Evolutionary conservation across 2,888 invertebrate species (phyloP), one percentile per base, ranked within the genome.

Genomic region (Tortricodes alternella): DNA sequence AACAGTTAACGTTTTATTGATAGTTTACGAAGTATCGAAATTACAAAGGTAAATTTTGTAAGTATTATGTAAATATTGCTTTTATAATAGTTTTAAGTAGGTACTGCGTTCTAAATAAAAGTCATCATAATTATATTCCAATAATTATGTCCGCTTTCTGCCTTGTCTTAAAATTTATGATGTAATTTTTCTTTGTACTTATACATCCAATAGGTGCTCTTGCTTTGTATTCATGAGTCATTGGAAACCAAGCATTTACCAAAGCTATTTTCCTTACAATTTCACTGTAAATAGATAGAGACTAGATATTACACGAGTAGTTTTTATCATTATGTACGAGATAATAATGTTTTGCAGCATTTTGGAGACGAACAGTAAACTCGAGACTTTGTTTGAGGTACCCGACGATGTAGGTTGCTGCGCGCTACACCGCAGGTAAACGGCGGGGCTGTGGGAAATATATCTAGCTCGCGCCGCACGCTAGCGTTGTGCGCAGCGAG

Each of bases 371-470:
- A 74, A 72, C 70, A 75, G 75, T 80, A 80, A 78, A 80, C 79
- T 79, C 66, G 70, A 76, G 76, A 79, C 76, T 77, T 85, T 88
- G 84, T 86, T 81, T 76, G 76, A 78, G 56, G 56, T 44, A 80
- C 78, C 78, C 81, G 76, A 70, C 79, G 85, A 85, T 85, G 83
- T 88, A 87, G 89, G 87, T 89, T 89, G 86, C 38, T 16, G n/a
- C 37, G 44, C 50, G 56, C 85, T 85, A 85, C 87, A 86, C 76
- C 74, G 76, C 85, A 86, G 83, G 83, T 87, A 68, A 68, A 64
- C 64, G 62, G 63, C 69, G 71, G 61, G 41, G 60, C 62, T 62
- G 66, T 66, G 55, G 53, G 6, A 19, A 39, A 46, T 76, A 73
- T 58, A 63, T 56, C 66, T 58, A 57, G 80, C 83, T 78, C 81